Evolutionary conservation across 1,140 invertebrate genomes (phyloP).

Genomic region (Zaprionus taronus): DNA sequence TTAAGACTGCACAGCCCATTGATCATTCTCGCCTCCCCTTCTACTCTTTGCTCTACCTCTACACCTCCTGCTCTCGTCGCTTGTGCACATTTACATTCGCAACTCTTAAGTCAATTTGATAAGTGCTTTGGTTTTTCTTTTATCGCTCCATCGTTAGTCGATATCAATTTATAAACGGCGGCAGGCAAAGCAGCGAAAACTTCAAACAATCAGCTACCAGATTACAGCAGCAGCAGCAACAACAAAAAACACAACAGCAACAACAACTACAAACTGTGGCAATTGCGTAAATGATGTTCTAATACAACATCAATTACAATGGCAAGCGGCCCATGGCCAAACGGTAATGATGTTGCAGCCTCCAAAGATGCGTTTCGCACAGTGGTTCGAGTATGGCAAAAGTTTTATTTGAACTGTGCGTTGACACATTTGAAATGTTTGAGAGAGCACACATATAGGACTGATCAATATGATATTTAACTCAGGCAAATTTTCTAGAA

Average conservation of each 20-base stretch:
- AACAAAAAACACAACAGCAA: conserved; percentile 28
- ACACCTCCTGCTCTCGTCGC: background rate
- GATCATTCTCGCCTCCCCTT: conserved; percentile 14
- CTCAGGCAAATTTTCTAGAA: fast-evolving
- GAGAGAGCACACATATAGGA: too few species aligned
- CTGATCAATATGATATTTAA: background rate
- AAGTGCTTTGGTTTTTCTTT: conserved; percentile 30
- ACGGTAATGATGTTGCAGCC: conserved; percentile 74
- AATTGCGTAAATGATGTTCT: conserved; percentile 82
- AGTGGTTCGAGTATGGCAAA: background rate
- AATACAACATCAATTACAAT: conserved; percentile 83
- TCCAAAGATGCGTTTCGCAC: conserved; percentile 63
- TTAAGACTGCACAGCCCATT: conserved; percentile 24
- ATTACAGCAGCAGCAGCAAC: conserved; percentile 39
- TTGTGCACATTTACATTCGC: conserved; percentile 1
- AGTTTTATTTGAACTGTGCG: background rate
- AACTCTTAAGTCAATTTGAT: conserved; percentile 28
- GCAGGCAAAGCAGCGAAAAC: conserved; percentile 35
- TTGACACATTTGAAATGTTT: background rate
- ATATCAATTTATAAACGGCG: conserved; percentile 42
- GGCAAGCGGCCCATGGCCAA: conserved; percentile 76
- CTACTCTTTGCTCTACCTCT: too few species aligned
- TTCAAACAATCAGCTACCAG: conserved; percentile 38
- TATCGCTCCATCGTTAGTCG: conserved; percentile 34
- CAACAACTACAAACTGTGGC: conserved; percentile 59